Conservation (phyloP, 2,888 invertebrate species). For the Phyllotreta cruciferae region DNA sequence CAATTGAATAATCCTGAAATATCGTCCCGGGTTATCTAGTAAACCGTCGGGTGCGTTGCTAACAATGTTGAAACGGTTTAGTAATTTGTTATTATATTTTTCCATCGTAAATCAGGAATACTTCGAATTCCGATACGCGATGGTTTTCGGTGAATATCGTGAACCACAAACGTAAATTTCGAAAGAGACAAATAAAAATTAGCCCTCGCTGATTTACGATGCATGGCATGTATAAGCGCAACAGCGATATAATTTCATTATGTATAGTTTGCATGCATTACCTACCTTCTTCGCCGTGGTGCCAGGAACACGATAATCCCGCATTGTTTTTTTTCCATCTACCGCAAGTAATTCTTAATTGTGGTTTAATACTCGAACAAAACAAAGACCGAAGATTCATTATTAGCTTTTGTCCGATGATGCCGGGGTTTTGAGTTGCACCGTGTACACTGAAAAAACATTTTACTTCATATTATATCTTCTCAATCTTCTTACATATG, state of each 20-base stretch:
- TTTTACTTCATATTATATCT: not conserved
- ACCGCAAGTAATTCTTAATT: constrained; percentile 32
- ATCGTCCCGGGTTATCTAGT: constrained; percentile 10
- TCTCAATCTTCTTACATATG: not conserved
- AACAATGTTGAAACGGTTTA: constrained; percentile 8
- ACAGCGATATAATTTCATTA: constrained; percentile 4
- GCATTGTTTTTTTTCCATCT: constrained; percentile 18
- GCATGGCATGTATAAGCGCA: not conserved
- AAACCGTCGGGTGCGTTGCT: not conserved
- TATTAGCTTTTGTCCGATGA: constrained; percentile 33
- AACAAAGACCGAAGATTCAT: constrained; percentile 30
- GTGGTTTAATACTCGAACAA: constrained; percentile 30
- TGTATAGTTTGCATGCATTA: constrained; percentile 3
- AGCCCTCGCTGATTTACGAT: too few species aligned
- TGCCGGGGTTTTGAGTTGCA: constrained; percentile 24
- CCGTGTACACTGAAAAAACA: constrained; percentile 16
- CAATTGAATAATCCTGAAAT: constrained; percentile 21
- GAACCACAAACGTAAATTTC: too few species aligned
- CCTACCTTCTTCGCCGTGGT: not conserved
- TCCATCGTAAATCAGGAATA: too few species aligned
- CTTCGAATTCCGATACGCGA: too few species aligned
- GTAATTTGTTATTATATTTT: too few species aligned
- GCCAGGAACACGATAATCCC: constrained; percentile 10
- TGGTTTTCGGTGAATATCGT: too few species aligned
- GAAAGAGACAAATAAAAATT: too few species aligned